phyloP scores from a whole-genome alignment of 2,797 vertebrate species.

The Cyclura pinguis region DNA sequence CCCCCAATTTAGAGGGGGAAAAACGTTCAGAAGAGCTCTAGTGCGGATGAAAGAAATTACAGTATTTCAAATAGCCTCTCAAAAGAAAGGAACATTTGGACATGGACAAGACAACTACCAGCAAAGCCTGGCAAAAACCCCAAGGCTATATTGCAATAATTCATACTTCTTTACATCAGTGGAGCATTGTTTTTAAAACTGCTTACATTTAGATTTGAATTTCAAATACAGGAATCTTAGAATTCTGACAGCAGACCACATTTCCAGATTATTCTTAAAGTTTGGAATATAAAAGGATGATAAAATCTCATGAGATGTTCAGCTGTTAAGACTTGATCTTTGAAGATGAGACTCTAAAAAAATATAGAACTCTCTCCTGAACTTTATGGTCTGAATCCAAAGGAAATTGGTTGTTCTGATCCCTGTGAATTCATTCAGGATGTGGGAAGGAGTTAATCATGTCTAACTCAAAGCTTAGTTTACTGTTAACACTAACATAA shows the following conservation, averaged over 20 bases:
- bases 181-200: neutral
- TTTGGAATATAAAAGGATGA: neutral
- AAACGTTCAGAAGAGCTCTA: too few relatives aligned
- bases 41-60: too few relatives aligned
- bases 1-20: too few relatives aligned
- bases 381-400: neutral
- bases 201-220: neutral
- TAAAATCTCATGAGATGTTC: neutral
- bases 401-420: neutral
- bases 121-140: too few relatives aligned
- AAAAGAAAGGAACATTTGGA: too few relatives aligned
- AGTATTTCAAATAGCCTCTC: too few relatives aligned
- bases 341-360: constrained; percentile 16
- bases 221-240: neutral
- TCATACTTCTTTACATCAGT: neutral
- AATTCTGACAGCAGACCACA: neutral
- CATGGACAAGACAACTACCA: too few relatives aligned
- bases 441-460: neutral
- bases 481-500: neutral
- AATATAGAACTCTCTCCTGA: neutral
- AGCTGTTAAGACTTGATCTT: constrained; percentile 14
- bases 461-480: too few relatives aligned
- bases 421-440: neutral
- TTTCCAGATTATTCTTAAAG: neutral
- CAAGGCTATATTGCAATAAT: too few relatives aligned